Percentiles rank a stretch among this genome's conserved stretches.
These are phyloP conservation scores for Amphiprion clarkii DNA, from an alignment of 2,797 vertebrate species.

Conservation along the genomic window DNA sequence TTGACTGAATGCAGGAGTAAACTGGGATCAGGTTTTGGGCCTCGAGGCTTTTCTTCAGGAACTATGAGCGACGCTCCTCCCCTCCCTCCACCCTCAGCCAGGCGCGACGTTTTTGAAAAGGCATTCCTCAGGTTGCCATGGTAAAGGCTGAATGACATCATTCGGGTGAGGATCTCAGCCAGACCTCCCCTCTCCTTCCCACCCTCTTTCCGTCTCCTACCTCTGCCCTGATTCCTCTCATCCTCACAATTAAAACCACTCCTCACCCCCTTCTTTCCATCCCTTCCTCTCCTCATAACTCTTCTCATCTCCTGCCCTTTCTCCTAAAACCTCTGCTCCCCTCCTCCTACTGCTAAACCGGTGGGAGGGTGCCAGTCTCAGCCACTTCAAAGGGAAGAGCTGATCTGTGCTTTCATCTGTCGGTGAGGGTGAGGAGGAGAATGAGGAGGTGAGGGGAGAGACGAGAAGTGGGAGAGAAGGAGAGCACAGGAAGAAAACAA, in stretches of 20 bases:
- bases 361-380: conserved; percentile 78
- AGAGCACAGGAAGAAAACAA: conserved; percentile 22
- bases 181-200: conserved; percentile 56
- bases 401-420: conserved; percentile 82
- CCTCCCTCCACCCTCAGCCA: conserved; percentile 29
- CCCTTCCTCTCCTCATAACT: conserved; percentile 61
- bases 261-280: conserved; percentile 36
- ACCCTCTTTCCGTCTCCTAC: conserved; percentile 49
- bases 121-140: conserved; percentile 84
- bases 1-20: conserved; percentile 46
- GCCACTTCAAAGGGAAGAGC: conserved; percentile 81
- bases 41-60: conserved; percentile 57
- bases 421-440: conserved; percentile 46
- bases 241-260: conserved; percentile 75
- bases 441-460: conserved; percentile 32
- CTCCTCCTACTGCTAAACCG: conserved; percentile 71
- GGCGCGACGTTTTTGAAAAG: conserved; percentile 66
- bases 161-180: conserved; percentile 68
- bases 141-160: conserved; percentile 79
- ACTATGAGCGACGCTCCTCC: conserved; percentile 15
- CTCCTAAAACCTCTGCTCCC: conserved; percentile 74
- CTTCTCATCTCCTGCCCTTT: conserved; percentile 77
- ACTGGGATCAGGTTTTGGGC: conserved; percentile 53
- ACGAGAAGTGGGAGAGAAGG: conserved; percentile 28
- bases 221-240: conserved; percentile 61